phyloP scores from a whole-genome alignment of 2,888 invertebrate species.

The Drosophila greeni region DNA sequence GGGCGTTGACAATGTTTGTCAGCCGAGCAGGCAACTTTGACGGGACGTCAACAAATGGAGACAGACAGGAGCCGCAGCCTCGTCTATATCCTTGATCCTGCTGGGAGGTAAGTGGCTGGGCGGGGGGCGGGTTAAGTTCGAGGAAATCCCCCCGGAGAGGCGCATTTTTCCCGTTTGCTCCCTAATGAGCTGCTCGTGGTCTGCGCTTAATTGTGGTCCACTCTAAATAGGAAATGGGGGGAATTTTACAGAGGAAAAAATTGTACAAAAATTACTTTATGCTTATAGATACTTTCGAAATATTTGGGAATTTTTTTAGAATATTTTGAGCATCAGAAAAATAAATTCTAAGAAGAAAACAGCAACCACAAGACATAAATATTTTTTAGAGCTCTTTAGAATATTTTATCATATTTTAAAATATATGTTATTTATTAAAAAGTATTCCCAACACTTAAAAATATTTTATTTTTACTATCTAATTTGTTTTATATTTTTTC shows the following conservation, averaged over 20 bases:
- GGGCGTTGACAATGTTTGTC: constrained; percentile 70
- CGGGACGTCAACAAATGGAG: constrained; percentile 41
- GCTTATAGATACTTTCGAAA: rapidly evolving
- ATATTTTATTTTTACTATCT: no score
- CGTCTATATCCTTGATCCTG: constrained; percentile 1
- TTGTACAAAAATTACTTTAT: no score
- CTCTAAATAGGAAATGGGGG: neutral
- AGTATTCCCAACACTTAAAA: neutral
- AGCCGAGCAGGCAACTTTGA: constrained; percentile 44
- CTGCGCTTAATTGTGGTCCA: constrained; percentile 42
- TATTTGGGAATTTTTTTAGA: neutral
- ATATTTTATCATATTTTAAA: neutral
- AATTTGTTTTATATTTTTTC: neutral
- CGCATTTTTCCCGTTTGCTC: constrained; percentile 1
- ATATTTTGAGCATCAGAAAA: neutral
- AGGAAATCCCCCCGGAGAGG: constrained; percentile 24
- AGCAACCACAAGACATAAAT: rapidly evolving
- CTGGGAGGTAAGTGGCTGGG: constrained; percentile 15
- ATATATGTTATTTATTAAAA: neutral
- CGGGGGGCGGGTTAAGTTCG: constrained; percentile 21
- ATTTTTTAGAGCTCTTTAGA: neutral
- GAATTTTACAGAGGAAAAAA: neutral
- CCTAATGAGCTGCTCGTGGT: constrained; percentile 40
- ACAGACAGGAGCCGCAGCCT: constrained; percentile 36
- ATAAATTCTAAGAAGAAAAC: neutral